Conservation (phyloP, 2,113 vertebrate species). For the Crotalus horridus region DNA sequence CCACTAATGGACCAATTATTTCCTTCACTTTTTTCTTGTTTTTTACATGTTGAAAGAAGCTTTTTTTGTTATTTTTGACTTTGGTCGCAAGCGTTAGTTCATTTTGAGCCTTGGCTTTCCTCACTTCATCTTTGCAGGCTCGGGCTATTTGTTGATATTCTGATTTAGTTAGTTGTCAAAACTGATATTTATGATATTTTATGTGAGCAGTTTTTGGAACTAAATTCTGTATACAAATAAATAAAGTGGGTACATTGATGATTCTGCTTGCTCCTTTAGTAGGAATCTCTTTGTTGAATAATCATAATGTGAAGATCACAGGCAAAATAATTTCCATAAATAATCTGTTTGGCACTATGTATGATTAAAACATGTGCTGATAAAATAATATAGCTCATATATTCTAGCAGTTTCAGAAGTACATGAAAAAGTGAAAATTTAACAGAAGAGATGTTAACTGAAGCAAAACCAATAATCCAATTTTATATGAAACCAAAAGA, state of each 20-base stretch:
- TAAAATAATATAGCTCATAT: not conserved
- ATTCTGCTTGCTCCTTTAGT: not conserved
- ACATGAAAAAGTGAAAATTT: not conserved
- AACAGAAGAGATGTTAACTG: not conserved
- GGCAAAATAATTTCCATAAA: not conserved
- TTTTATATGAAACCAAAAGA: not conserved
- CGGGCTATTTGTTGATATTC: too few relatives aligned
- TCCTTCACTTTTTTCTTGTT: too few relatives aligned
- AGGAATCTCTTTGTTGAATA: not conserved
- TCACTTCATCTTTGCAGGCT: too few relatives aligned
- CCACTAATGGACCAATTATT: too few relatives aligned
- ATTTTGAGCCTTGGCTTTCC: too few relatives aligned
- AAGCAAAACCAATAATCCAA: not conserved
- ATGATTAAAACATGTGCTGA: not conserved
- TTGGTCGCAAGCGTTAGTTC: too few relatives aligned
- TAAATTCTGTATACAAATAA: not conserved
- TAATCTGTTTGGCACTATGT: not conserved
- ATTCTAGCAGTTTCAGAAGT: not conserved
- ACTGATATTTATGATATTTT: too few relatives aligned
- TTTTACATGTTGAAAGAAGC: too few relatives aligned
- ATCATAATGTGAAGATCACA: not conserved
- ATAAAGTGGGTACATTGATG: not conserved
- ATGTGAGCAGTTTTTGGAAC: too few relatives aligned
- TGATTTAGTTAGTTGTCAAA: too few relatives aligned
- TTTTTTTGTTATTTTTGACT: too few relatives aligned